Evolutionary conservation across 2,797 vertebrate species (phyloP).

Genomic region (Eulemur mongoz): DNA sequence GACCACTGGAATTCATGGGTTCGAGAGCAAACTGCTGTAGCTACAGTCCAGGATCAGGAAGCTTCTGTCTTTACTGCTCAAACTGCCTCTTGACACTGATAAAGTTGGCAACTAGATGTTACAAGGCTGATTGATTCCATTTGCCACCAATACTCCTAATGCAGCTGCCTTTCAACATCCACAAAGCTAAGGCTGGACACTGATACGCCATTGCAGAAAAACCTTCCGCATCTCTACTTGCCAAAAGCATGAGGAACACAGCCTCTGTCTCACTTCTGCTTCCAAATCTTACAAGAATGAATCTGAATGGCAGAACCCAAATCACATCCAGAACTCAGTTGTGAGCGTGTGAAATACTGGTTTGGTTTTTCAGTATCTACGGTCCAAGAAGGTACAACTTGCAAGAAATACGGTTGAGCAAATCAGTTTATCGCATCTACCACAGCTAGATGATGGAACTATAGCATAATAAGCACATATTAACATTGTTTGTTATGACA

Average conservation of each 20-base stretch:
- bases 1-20: fast-evolving
- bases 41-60: neutral
- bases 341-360: neutral
- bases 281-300: neutral
- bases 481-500: neutral
- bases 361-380: neutral
- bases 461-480: neutral
- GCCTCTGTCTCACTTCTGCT: neutral
- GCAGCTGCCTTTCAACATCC: neutral
- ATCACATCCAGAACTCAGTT: neutral
- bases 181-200: neutral
- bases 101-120: neutral
- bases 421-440: neutral
- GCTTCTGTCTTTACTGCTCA: neutral
- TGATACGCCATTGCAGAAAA: neutral
- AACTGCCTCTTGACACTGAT: neutral
- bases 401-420: neutral
- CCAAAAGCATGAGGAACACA: neutral
- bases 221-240: neutral
- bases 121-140: neutral
- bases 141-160: neutral
- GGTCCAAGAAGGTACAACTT: neutral
- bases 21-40: neutral
- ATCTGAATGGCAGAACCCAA: neutral
- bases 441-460: neutral